Evolutionary conservation across 2,797 vertebrate genomes (phyloP).

Genomic region (Sternotherus odoratus): DNA sequence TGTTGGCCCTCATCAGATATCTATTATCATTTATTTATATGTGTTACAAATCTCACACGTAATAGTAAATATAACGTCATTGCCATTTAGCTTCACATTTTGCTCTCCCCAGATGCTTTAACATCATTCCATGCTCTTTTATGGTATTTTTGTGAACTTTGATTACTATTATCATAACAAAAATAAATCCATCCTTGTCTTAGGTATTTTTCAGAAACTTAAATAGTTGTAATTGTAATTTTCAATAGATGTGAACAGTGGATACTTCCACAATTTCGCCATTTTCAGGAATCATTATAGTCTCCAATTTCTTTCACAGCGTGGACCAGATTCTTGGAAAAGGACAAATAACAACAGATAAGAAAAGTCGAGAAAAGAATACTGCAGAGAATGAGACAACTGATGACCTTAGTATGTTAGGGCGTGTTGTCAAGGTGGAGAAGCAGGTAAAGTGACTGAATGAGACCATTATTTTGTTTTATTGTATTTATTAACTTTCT

Average conservation of each 20-base stretch:
- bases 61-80: not conserved
- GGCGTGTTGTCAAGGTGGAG: constrained; percentile 96
- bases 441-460: constrained; percentile 87
- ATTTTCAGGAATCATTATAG: not conserved
- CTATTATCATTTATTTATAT: not conserved
- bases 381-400: constrained; percentile 90
- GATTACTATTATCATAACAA: not conserved
- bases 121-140: not conserved
- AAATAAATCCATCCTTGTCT: constrained; percentile 5
- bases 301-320: constrained; percentile 79
- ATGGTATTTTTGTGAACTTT: not conserved
- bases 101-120: not conserved
- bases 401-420: constrained; percentile 97
- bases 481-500: not conserved
- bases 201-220: constrained; percentile 30
- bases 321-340: constrained; percentile 98
- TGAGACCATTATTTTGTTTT: not conserved
- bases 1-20: too few species aligned
- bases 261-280: not conserved
- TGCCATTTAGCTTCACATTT: not conserved
- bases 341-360: constrained; percentile 95
- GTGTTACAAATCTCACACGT: not conserved
- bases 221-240: constrained; percentile 12
- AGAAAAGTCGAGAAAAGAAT: constrained; percentile 94
- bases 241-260: not conserved